A percentile compares a stretch with the other conserved stretches of the same genome.
These are phyloP conservation scores for Bradypus variegatus DNA, from an alignment of 2,797 vertebrate genomes.

Conservation along the genomic window DNA sequence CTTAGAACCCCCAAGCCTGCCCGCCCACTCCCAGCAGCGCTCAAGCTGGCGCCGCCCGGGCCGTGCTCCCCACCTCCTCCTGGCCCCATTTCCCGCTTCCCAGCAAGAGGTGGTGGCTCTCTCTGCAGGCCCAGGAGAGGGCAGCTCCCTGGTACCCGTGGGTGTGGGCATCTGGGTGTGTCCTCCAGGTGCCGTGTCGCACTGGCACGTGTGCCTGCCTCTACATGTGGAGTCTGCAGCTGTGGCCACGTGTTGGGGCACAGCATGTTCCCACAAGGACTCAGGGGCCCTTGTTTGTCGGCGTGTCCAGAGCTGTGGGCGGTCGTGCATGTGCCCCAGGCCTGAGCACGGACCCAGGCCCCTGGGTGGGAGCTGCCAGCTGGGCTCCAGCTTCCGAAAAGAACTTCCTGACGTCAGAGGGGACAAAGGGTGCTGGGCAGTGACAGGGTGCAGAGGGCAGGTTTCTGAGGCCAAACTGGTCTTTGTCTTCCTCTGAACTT, in stretches of 20 bases:
- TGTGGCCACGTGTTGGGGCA: not conserved
- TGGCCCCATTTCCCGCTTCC: not conserved
- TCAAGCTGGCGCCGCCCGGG: not conserved
- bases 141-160: not conserved
- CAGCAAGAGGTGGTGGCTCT: not conserved
- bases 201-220: not conserved
- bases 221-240: accelerated
- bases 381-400: not conserved
- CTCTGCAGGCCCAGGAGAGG: accelerated
- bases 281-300: too few species aligned
- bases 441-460: too few species aligned
- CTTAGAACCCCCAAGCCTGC: not conserved
- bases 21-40: not conserved
- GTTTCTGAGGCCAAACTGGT: not conserved
- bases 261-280: not conserved
- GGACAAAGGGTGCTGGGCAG: not conserved
- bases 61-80: not conserved
- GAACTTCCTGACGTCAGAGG: not conserved
- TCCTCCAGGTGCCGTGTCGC: too few species aligned
- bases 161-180: not conserved
- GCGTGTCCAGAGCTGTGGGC: too few species aligned
- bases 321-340: not conserved
- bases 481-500: not conserved
- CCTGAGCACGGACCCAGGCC: not conserved
- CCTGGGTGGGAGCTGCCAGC: not conserved